Evolutionary conservation across 2,113 vertebrate species (phyloP), one percentile per base, ranked within the genome.

Genomic region (Cricetomys ansorgei): DNA sequence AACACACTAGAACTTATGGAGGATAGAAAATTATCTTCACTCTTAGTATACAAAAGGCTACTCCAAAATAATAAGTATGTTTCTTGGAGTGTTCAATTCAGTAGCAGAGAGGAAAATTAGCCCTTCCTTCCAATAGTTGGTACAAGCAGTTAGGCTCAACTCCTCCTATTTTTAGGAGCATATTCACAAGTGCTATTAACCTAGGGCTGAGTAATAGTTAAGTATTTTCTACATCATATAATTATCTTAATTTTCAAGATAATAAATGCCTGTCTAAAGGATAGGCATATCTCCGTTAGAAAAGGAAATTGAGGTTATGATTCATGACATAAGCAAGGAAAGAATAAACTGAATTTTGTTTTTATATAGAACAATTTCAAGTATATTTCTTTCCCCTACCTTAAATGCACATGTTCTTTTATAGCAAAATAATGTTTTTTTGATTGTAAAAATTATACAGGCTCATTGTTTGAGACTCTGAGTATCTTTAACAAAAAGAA

Each of bases 271-370:
- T 31, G 12, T 80, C 19, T 92, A 75, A 94, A 89, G n/a, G 37
- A 96, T 55, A 48, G 45, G 34, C 23, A 67, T 93, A 67, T n/a
- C 55, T 80, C 62, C 29, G 70, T 70, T 34, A 80, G 29, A 37
- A 94, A 97, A 96, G 37, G 7, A 96, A 94, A 64, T 0, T 59
- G 4, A 90, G 64, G 75, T 80, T 92, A 27, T 76, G 8, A 81
- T 37, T 92, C 70, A 95, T 73, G 27, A 81, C 10, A 59, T 92
- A 80, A 25, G 17, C 55, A 94, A 93, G 12, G 48, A 94, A 95
- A 93, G 34, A 89, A 81, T 89, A 87, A 43, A 67, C 25, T 81
- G 48, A 94, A 91, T 92, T 85, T 21, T 72, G 87, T 67, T 89
- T 45, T 76, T 45, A 59, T 40, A 53, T 11, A 76, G 17, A 92